phyloP scores from a whole-genome alignment of 2,113 vertebrate genomes.

The Hyperopisus bebe region DNA sequence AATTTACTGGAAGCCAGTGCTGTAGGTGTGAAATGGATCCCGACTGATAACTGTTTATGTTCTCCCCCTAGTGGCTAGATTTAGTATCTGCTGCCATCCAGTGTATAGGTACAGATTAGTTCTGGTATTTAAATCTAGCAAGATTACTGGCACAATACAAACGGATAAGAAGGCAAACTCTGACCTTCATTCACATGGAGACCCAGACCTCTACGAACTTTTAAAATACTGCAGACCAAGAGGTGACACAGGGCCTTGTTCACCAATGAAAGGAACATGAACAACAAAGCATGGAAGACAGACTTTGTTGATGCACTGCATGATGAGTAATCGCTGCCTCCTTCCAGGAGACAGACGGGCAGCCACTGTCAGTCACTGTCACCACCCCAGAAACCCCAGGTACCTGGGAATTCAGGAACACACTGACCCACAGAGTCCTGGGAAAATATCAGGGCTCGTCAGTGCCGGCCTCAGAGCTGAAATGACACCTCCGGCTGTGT shows the following conservation, averaged over 20 bases:
- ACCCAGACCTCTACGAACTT: background rate
- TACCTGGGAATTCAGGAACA: background rate
- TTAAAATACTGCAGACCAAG: background rate
- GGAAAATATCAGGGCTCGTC: background rate
- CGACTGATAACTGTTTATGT: background rate
- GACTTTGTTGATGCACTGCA: background rate
- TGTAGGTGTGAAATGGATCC: conserved; percentile 4
- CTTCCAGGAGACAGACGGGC: background rate
- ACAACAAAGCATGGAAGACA: background rate
- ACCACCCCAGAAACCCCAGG: background rate
- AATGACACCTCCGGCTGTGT: background rate
- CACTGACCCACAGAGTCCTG: background rate
- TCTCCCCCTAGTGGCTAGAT: conserved; percentile 6
- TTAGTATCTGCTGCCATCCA: background rate
- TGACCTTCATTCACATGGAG: background rate
- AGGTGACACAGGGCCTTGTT: background rate
- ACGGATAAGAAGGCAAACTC: background rate
- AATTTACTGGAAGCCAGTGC: conserved; percentile 8
- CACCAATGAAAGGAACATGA: background rate
- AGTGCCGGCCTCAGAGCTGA: background rate
- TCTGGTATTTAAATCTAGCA: background rate
- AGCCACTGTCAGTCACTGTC: background rate
- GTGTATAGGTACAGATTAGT: background rate
- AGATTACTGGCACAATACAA: background rate
- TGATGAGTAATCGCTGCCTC: background rate